Evolutionary conservation across 2,113 vertebrate genomes (phyloP), one percentile per base, ranked within the genome.

Genomic region (Caranx ignobilis): DNA sequence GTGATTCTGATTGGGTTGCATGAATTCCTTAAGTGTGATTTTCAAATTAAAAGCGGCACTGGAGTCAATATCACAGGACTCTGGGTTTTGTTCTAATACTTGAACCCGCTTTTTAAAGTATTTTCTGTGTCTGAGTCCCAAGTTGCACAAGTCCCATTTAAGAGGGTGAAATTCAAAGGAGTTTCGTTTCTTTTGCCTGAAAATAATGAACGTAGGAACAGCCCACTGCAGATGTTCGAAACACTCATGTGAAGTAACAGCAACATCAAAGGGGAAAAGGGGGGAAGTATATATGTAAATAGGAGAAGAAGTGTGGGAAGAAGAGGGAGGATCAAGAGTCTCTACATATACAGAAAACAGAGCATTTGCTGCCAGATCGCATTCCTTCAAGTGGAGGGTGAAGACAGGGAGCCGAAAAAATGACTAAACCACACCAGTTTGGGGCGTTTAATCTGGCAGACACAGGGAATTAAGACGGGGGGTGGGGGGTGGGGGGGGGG

Each of bases 191-290:
- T 45, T 67, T 55, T 12, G 26, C 80, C 56, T 16, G 61, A 56
- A 83, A 80, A 81, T 75, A 75, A 84, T 71, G 11, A 71, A 71
- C 69, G 73, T 35, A 69, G 63, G 35, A 85, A 61, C 19, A 55
- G 81, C 57, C 75, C 31, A 34, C 31, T 86, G 77, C 79, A 79
- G 59, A 79, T 83, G 83, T 78, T 75, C 83, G 89, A 91, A 76
- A 94, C 90, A 94, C 95, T 96, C 96, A 98, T 97, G 98, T 98
- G 97, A 97, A 98, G 96, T 96, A 96, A 98, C 96, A 96, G 97
- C 95, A 87, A 96, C 78, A 88, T 96, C 84, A 89, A 94, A 88
- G 73, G 90, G 87, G 78, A 95, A 39, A 90, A 26, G 26, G 26
- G 26, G 92, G 95, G 92, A 73, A 91, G 94, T 95, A 96, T 95